A percentile compares a stretch with the other conserved stretches of the same genome.
These are phyloP conservation scores for Drosophila yakuba DNA, from an alignment of 1,140 invertebrate species.

Conservation along the genomic window DNA sequence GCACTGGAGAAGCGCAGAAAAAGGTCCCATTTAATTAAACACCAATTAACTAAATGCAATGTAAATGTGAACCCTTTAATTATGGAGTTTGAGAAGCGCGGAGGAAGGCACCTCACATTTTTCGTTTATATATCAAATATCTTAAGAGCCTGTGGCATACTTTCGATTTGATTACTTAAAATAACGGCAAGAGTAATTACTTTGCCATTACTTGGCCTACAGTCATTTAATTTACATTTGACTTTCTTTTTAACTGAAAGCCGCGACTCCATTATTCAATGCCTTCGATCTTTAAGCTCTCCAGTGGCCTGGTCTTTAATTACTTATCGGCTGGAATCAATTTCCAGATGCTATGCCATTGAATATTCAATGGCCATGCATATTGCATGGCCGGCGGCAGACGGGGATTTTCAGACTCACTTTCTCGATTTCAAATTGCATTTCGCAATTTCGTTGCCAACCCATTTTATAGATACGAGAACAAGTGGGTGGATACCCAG, in stretches of 20 bases:
- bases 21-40: too few relatives aligned
- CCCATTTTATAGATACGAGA: background rate
- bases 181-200: background rate
- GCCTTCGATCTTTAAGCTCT: slow-evolving; percentile 44
- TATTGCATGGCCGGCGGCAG: slow-evolving; percentile 31
- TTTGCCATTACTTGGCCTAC: background rate
- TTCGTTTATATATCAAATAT: too few relatives aligned
- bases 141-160: too few relatives aligned
- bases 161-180: too few relatives aligned
- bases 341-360: slow-evolving; percentile 45
- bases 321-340: slow-evolving; percentile 52
- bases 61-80: too few relatives aligned
- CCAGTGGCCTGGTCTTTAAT: slow-evolving; percentile 49
- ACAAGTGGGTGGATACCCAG: too few relatives aligned
- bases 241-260: slow-evolving; percentile 19
- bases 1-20: too few relatives aligned
- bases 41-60: too few relatives aligned
- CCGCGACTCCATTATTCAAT: slow-evolving; percentile 35
- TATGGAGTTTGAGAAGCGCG: too few relatives aligned
- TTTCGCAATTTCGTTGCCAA: slow-evolving; percentile 22
- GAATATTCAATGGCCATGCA: slow-evolving; percentile 47
- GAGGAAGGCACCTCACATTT: too few relatives aligned
- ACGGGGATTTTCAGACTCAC: slow-evolving; percentile 33
- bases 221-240: background rate
- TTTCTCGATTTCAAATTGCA: slow-evolving; percentile 34